Conservation (phyloP, 2,113 vertebrate species). For the Thermophis baileyi region DNA sequence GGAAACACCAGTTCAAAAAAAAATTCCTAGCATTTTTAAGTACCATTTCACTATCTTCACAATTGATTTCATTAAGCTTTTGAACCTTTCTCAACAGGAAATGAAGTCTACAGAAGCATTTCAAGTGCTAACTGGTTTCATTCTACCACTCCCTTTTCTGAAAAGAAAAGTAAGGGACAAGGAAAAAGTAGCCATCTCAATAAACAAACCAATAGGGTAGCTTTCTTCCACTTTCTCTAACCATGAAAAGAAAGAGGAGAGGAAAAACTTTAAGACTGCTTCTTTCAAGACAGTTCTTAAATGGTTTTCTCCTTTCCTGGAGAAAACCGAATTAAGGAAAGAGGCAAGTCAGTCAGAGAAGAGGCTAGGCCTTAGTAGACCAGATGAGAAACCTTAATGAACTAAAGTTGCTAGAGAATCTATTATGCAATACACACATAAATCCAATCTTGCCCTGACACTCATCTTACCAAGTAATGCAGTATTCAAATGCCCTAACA, state of each 20-base stretch:
- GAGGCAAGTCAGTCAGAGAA: background rate
- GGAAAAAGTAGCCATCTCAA: background rate
- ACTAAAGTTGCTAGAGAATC: background rate
- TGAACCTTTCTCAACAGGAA: too few species aligned
- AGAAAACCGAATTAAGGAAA: background rate
- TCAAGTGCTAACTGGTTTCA: background rate
- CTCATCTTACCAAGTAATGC: background rate
- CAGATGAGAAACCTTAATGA: background rate
- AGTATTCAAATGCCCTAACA: background rate
- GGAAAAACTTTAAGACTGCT: background rate
- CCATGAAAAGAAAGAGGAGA: background rate
- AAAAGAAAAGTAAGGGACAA: background rate
- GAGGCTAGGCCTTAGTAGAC: background rate
- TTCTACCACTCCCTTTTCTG: background rate
- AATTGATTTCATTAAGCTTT: too few species aligned
- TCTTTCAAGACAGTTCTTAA: background rate
- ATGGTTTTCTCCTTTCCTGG: background rate
- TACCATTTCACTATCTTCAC: too few species aligned
- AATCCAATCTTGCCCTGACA: background rate
- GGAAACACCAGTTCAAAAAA: too few species aligned
- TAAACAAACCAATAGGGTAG: background rate
- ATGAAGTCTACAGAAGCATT: too few species aligned
- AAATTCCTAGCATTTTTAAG: too few species aligned
- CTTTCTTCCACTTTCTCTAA: background rate
- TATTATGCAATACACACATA: background rate